Percentiles rank a stretch among this genome's conserved stretches.
Evolutionary conservation across 2,888 invertebrate genomes (phyloP).

Genomic region (Plemyria rubiginata): DNA sequence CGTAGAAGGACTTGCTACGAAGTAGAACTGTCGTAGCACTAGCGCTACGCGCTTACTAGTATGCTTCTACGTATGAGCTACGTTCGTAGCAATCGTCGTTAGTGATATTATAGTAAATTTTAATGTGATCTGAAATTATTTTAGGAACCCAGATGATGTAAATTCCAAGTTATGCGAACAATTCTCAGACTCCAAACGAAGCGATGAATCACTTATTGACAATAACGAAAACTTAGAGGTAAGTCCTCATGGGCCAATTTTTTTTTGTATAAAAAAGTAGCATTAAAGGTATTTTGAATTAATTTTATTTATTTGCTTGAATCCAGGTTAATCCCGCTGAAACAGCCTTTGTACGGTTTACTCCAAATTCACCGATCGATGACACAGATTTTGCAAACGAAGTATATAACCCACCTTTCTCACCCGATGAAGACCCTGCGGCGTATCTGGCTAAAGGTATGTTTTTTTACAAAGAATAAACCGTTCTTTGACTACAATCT

Average conservation of each 20-base stretch:
- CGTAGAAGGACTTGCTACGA: constrained; percentile 22
- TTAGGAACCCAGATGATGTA: constrained; percentile 67
- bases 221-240: constrained; percentile 58
- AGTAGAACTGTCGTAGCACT: neutral
- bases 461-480: too few species aligned
- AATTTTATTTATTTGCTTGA: constrained; percentile 6
- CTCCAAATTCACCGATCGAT: constrained; percentile 86
- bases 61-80: constrained; percentile 24
- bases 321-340: constrained; percentile 86
- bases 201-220: constrained; percentile 50
- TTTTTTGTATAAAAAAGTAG: neutral
- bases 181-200: constrained; percentile 71
- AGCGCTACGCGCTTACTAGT: constrained; percentile 1
- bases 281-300: neutral
- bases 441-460: constrained; percentile 66
- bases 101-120: too few species aligned
- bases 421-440: constrained; percentile 75
- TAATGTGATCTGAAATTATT: too few species aligned
- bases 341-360: constrained; percentile 92
- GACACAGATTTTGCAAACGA: constrained; percentile 92
- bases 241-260: constrained; percentile 30
- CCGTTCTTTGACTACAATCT: too few species aligned
- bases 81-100: constrained; percentile 15
- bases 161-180: constrained; percentile 75
- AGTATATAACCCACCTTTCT: constrained; percentile 89